Conservation (phyloP, 2,888 invertebrate species). For the Pegoplata infirma region DNA sequence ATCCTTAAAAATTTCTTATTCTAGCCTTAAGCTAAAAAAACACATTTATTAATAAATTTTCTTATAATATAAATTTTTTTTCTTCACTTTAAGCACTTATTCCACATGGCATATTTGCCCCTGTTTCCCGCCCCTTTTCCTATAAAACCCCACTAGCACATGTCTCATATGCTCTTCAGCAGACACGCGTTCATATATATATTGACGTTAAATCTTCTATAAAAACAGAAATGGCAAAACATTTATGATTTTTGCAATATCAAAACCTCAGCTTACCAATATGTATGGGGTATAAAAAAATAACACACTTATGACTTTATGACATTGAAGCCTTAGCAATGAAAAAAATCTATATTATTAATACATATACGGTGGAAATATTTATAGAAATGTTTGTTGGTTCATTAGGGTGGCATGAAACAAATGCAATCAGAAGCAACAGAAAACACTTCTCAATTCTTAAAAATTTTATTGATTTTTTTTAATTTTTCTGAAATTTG, state of each 20-base stretch:
- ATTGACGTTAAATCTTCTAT: constrained; percentile 39
- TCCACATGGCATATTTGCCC: not conserved
- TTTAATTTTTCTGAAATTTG: too few relatives aligned
- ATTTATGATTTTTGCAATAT: constrained; percentile 35
- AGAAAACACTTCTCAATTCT: too few relatives aligned
- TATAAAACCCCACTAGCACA: constrained; percentile 4
- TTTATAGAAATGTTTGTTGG: constrained; percentile 9
- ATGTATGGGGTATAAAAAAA: constrained; percentile 16
- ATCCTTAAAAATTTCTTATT: not conserved
- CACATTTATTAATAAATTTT: not conserved
- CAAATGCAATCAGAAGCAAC: too few relatives aligned
- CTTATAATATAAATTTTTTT: too few relatives aligned
- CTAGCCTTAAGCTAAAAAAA: not conserved
- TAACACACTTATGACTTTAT: constrained; percentile 45
- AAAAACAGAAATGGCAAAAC: constrained; percentile 30
- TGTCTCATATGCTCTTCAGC: constrained; percentile 4
- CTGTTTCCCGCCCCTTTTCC: not conserved
- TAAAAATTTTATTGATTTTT: too few relatives aligned
- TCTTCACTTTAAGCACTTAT: not conserved
- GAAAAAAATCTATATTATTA: constrained; percentile 26
- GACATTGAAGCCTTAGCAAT: constrained; percentile 46
- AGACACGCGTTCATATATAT: constrained; percentile 14
- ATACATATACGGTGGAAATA: constrained; percentile 7
- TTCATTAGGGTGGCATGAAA: too few relatives aligned
- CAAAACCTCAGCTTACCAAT: constrained; percentile 25